Evolutionary conservation across 2,113 vertebrate species (phyloP).

Genomic region (Cygnus buccinator): DNA sequence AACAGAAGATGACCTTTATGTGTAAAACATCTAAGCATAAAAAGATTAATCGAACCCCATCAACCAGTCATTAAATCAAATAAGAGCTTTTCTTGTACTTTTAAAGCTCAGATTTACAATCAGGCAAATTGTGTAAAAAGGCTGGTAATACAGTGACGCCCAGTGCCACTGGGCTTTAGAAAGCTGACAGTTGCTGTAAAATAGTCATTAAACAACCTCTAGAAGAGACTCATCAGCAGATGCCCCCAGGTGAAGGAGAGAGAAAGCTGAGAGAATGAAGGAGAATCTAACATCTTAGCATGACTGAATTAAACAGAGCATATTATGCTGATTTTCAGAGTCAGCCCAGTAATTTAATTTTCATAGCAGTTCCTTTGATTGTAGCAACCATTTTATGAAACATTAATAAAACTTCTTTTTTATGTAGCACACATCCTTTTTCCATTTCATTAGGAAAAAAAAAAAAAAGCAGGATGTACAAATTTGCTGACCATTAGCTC

Average conservation of each 20-base stretch:
- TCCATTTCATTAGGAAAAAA: slow-evolving; percentile 78
- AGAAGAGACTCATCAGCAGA: slow-evolving; percentile 88
- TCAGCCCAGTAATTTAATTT: slow-evolving; percentile 86
- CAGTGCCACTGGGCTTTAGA: slow-evolving; percentile 82
- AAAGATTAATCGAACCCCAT: slow-evolving; percentile 76
- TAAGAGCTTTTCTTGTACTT: slow-evolving; percentile 78
- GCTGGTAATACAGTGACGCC: slow-evolving; percentile 79
- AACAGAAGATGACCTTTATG: slow-evolving; percentile 76
- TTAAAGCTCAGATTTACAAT: slow-evolving; percentile 81
- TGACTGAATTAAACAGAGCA: slow-evolving; percentile 86
- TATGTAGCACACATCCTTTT: slow-evolving; percentile 75
- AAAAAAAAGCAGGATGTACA: slow-evolving; percentile 71
- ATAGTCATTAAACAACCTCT: slow-evolving; percentile 88
- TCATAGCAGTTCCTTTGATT: slow-evolving; percentile 85
- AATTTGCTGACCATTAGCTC: slow-evolving; percentile 78
- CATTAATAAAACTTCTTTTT: slow-evolving; percentile 84
- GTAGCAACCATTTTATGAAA: slow-evolving; percentile 85
- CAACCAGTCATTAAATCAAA: slow-evolving; percentile 82
- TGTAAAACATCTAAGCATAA: slow-evolving; percentile 75
- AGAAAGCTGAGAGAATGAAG: slow-evolving; percentile 83
- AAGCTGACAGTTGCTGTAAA: slow-evolving; percentile 87
- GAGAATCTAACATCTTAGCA: slow-evolving; percentile 85
- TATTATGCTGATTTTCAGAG: slow-evolving; percentile 87
- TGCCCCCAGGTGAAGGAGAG: slow-evolving; percentile 87
- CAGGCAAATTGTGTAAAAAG: slow-evolving; percentile 82